Evolutionary conservation across 2,888 invertebrate species (phyloP).

Genomic region (Platynereis dumerilii): DNA sequence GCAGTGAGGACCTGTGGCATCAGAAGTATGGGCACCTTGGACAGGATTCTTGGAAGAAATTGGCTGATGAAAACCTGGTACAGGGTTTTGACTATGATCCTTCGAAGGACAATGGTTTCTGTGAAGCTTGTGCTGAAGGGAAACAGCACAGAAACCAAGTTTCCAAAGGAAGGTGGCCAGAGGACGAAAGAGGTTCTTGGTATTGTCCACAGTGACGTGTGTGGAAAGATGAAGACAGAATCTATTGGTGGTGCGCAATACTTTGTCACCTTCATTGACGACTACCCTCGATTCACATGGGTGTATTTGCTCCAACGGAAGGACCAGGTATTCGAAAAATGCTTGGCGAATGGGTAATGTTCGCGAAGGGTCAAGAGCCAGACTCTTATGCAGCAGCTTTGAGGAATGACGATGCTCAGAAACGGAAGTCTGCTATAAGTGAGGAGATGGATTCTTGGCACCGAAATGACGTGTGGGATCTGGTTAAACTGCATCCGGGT

Average conservation of each 20-base stretch:
- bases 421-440: no score
- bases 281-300: constrained; percentile 12
- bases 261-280: constrained; percentile 13
- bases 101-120: neutral
- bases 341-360: no score
- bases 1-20: constrained; percentile 16
- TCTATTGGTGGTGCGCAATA: constrained; percentile 12
- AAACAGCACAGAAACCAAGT: neutral
- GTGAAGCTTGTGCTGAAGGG: constrained; percentile 9
- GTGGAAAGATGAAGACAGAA: constrained; percentile 7
- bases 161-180: neutral
- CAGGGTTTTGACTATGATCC: neutral
- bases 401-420: no score
- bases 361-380: no score
- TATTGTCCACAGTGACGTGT: constrained; percentile 16
- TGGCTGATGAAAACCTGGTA: constrained; percentile 7
- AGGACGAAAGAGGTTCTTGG: neutral
- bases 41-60: constrained; percentile 4
- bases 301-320: constrained; percentile 14
- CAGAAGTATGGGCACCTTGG: constrained; percentile 18
- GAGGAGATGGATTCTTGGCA: no score
- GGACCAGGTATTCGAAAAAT: constrained; percentile 1
- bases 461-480: no score
- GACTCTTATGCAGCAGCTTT: no score
- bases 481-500: no score